Evolutionary conservation across 35 echinoderm and acorn worm species (phyloP).

Genomic region (Ptychodera flava): DNA sequence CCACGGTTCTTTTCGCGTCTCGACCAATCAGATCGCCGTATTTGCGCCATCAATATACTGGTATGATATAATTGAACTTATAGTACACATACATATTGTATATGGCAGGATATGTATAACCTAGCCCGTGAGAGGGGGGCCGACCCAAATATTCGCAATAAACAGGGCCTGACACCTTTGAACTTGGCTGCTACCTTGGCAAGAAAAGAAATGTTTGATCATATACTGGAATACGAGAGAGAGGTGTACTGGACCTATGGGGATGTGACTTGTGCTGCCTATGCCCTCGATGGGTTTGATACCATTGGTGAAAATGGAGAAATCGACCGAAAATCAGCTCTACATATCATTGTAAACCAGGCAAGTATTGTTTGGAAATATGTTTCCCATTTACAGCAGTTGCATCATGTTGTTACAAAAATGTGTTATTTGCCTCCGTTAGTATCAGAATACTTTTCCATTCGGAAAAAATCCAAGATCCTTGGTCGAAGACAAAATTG

Average conservation of each 20-base stretch:
- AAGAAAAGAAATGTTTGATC: constrained; percentile 47
- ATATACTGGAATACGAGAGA: constrained; percentile 64
- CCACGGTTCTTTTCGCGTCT: too few relatives aligned
- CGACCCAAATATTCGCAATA: constrained; percentile 19
- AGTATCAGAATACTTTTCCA: too few relatives aligned
- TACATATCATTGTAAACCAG: constrained; percentile 75
- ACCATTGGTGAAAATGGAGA: constrained; percentile 63
- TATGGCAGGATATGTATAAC: too few relatives aligned
- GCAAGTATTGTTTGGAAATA: too few relatives aligned
- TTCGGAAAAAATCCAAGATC: too few relatives aligned
- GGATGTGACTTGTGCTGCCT: constrained; percentile 61
- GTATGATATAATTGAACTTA: too few relatives aligned
- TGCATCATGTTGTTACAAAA: too few relatives aligned
- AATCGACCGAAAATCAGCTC: constrained; percentile 65
- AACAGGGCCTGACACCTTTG: constrained; percentile 52
- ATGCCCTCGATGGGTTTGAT: constrained; percentile 65
- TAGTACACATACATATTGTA: too few relatives aligned
- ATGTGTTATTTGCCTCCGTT: too few relatives aligned
- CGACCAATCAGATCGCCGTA: too few relatives aligned
- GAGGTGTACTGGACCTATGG: constrained; percentile 60
- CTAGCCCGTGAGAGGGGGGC: constrained; percentile 16
- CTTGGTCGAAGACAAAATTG: background rate
- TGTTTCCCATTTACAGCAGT: too few relatives aligned
- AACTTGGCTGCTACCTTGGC: constrained; percentile 53
- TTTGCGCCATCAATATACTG: too few relatives aligned